A percentile compares a stretch with the other conserved stretches of the same genome.
phyloP scores from a whole-genome alignment of 2,113 vertebrate species.

The Calidris pugnax region DNA sequence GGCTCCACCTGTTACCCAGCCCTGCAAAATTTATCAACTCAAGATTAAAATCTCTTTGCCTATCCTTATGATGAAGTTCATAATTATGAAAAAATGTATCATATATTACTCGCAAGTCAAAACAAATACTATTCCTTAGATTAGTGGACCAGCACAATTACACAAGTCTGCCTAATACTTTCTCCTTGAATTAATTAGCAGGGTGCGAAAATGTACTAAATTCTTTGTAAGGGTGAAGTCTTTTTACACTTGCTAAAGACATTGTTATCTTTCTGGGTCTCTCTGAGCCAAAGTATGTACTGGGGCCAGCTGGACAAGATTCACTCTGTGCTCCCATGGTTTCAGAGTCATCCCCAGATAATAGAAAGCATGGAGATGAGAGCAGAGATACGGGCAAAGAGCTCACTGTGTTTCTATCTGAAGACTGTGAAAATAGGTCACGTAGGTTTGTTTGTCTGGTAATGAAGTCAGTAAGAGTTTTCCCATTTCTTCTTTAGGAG shows the following conservation, averaged over 20 bases:
- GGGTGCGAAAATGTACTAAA: background rate
- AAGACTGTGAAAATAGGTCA: conserved; percentile 57
- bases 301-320: conserved; percentile 39
- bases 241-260: conserved; percentile 2
- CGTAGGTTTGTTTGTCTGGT: background rate
- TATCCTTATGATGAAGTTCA: conserved; percentile 55
- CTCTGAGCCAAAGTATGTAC: background rate
- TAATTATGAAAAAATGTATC: conserved; percentile 63
- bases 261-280: background rate
- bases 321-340: background rate
- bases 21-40: conserved; percentile 56
- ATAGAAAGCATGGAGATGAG: conserved; percentile 29
- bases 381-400: conserved; percentile 18
- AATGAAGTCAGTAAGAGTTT: conserved; percentile 5
- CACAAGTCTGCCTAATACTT: conserved; percentile 16
- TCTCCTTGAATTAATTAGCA: conserved; percentile 24
- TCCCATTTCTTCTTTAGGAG: background rate
- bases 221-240: conserved; percentile 53
- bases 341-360: conserved; percentile 41
- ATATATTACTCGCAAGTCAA: conserved; percentile 57
- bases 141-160: conserved; percentile 52
- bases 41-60: conserved; percentile 59
- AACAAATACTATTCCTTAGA: conserved; percentile 54
- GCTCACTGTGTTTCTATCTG: background rate
- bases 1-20: conserved; percentile 29